These are phyloP conservation scores for Thecophora atra DNA, from an alignment of 2,888 invertebrate genomes.

Conservation along the genomic window DNA sequence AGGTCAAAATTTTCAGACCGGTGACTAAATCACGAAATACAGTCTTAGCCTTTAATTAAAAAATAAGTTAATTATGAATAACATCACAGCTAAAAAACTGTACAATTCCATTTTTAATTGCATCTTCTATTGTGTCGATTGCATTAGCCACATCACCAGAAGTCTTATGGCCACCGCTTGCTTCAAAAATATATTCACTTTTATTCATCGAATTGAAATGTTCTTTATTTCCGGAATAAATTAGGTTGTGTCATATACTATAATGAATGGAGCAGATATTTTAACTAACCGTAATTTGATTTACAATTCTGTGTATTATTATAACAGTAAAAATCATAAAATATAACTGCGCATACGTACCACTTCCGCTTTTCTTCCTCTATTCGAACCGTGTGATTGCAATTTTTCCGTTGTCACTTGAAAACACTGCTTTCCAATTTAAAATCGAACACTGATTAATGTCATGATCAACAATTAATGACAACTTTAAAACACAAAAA, in stretches of 20 bases:
- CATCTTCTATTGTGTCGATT: background rate
- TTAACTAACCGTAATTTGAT: too few species aligned
- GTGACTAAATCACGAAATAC: conserved; percentile 37
- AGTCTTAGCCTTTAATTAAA: conserved; percentile 35
- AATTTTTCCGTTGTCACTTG: conserved; percentile 9
- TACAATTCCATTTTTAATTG: conserved; percentile 1
- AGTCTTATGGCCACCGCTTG: background rate
- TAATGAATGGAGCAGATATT: too few species aligned
- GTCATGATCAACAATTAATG: too few species aligned
- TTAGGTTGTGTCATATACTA: too few species aligned
- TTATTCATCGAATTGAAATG: too few species aligned
- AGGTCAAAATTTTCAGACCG: conserved; percentile 23
- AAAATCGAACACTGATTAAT: too few species aligned
- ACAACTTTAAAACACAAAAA: too few species aligned
- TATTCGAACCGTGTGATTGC: conserved; percentile 14
- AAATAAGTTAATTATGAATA: background rate
- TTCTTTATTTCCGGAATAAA: too few species aligned
- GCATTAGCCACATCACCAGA: conserved; percentile 13
- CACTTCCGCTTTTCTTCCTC: conserved; percentile 23
- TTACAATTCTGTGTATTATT: background rate
- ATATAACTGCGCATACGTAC: conserved; percentile 10
- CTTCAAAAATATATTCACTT: conserved; percentile 5
- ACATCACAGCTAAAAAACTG: conserved; percentile 11
- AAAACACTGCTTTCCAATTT: too few species aligned
- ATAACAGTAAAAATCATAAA: too few species aligned